Conservation (phyloP, 2,888 invertebrate species). For the Sarcophaga rosellei region DNA sequence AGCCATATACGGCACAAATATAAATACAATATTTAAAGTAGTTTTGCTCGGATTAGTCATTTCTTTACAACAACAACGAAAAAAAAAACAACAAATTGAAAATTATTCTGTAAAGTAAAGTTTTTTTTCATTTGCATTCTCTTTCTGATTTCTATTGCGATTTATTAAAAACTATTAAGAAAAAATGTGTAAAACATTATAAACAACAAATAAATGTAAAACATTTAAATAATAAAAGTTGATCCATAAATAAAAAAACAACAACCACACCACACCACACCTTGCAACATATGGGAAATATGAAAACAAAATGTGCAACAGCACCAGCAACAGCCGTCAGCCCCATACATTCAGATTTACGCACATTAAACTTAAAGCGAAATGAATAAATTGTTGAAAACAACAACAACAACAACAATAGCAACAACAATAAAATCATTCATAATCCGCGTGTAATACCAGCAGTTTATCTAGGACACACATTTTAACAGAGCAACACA, state of each 20-base stretch:
- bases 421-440: slow-evolving; percentile 30
- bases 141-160: neutral
- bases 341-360: slow-evolving; percentile 44
- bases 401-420: slow-evolving; percentile 28
- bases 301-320: slow-evolving; percentile 24
- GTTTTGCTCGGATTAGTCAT: slow-evolving; percentile 21
- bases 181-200: slow-evolving; percentile 61
- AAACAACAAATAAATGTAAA: slow-evolving; percentile 62
- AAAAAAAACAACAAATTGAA: neutral
- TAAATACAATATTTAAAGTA: neutral
- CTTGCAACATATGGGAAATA: slow-evolving; percentile 61
- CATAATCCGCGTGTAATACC: slow-evolving; percentile 67
- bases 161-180: slow-evolving; percentile 61
- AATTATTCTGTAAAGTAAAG: neutral
- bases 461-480: slow-evolving; percentile 68
- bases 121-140: neutral
- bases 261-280: slow-evolving; percentile 48
- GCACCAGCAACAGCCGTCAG: slow-evolving; percentile 3
- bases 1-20: neutral
- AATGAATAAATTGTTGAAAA: slow-evolving; percentile 7
- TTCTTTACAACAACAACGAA: neutral
- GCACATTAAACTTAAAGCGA: slow-evolving; percentile 41
- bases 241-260: slow-evolving; percentile 66
- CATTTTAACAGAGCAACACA: slow-evolving; percentile 45
- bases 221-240: slow-evolving; percentile 66